Conservation (phyloP, 2,113 vertebrate genomes). For the Suricata suricatta region DNA sequence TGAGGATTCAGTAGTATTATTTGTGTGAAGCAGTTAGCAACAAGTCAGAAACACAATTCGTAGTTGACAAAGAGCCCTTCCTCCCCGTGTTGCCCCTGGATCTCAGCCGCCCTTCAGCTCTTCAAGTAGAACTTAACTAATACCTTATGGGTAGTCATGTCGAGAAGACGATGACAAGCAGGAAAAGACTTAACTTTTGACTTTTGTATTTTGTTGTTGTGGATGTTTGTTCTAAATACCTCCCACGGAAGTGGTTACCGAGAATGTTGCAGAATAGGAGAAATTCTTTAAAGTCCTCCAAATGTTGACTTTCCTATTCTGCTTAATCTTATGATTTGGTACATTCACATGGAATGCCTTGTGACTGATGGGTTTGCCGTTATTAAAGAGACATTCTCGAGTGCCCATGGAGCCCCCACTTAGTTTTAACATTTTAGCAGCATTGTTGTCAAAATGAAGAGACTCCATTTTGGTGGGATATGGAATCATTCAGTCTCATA, state of each 20-base stretch:
- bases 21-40: slow-evolving; percentile 2
- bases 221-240: neutral
- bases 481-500: neutral
- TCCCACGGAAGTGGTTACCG: neutral
- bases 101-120: neutral
- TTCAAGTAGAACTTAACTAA: neutral
- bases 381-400: neutral
- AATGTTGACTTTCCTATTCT: neutral
- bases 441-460: neutral
- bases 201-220: neutral
- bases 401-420: neutral
- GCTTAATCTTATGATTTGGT: neutral
- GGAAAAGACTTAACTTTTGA: neutral
- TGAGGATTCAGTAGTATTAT: neutral
- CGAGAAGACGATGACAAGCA: neutral
- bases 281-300: neutral
- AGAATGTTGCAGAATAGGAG: neutral
- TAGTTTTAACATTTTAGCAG: neutral
- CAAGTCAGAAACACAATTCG: neutral
- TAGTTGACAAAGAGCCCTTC: neutral
- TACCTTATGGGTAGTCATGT: neutral
- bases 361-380: neutral
- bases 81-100: fast-evolving
- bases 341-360: neutral
- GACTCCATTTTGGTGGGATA: neutral